Evolutionary conservation across 1,140 invertebrate genomes (phyloP).

Genomic region (Ditylenchus dipsaci): DNA sequence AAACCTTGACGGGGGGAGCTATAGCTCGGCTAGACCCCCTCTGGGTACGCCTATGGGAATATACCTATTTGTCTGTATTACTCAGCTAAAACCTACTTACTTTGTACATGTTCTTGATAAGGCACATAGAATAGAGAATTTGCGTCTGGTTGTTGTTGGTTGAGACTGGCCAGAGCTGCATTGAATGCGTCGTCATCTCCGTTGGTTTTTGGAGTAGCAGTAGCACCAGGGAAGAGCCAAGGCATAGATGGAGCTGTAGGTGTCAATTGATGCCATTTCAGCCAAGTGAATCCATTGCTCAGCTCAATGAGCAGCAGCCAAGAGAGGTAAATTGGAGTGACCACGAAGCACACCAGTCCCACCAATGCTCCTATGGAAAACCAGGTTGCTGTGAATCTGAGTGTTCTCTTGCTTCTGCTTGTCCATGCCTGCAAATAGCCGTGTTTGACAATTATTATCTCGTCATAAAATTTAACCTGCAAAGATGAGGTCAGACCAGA

Average conservation of each 20-base stretch:
- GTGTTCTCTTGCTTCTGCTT: neutral
- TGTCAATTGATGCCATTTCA: slow-evolving; percentile 9
- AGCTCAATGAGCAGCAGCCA: slow-evolving; percentile 39
- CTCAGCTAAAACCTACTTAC: no score
- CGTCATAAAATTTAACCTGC: neutral
- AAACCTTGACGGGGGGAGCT: no score
- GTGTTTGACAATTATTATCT: no score
- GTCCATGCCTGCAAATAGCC: slow-evolving; percentile 5
- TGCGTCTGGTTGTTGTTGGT: slow-evolving; percentile 1
- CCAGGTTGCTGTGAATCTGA: slow-evolving; percentile 25
- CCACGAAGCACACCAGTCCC: slow-evolving; percentile 34
- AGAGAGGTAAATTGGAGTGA: slow-evolving; percentile 42
- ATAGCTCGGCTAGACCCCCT: no score
- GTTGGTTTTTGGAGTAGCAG: neutral
- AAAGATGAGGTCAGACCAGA: slow-evolving; percentile 3
- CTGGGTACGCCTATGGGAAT: no score
- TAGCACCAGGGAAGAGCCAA: slow-evolving; percentile 2
- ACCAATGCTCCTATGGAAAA: slow-evolving; percentile 39
- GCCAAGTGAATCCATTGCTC: slow-evolving; percentile 14
- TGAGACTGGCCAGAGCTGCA: slow-evolving; percentile 17
- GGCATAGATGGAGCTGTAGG: slow-evolving; percentile 5
- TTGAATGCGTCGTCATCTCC: slow-evolving; percentile 12
- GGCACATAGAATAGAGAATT: slow-evolving; percentile 36
- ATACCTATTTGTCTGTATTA: no score
- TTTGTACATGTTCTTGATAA: slow-evolving; percentile 39